These are phyloP conservation scores for Eulemur rufifrons DNA, from an alignment of 2,113 vertebrate genomes.

Conservation along the genomic window DNA sequence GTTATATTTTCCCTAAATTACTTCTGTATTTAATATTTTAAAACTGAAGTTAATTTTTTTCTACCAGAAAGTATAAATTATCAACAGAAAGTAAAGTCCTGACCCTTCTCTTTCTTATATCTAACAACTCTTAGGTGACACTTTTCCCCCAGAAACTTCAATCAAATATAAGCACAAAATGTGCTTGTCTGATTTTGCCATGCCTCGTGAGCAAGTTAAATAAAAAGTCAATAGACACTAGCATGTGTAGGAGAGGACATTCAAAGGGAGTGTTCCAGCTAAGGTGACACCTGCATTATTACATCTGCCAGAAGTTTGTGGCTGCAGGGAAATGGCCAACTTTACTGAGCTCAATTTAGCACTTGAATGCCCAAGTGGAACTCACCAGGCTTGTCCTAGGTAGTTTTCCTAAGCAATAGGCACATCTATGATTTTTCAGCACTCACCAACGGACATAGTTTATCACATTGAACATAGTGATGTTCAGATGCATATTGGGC, in stretches of 20 bases:
- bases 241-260: constrained; percentile 52
- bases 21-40: not conserved
- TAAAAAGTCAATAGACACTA: constrained; percentile 70
- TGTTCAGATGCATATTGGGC: not conserved
- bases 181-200: constrained; percentile 56
- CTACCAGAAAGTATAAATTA: constrained; percentile 33
- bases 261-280: constrained; percentile 60
- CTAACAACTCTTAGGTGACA: constrained; percentile 20
- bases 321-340: constrained; percentile 68
- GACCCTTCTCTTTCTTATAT: not conserved
- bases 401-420: constrained; percentile 63
- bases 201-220: constrained; percentile 70
- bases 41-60: not conserved
- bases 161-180: constrained; percentile 56
- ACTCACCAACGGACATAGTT: constrained; percentile 30
- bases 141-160: not conserved
- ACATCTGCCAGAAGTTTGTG: constrained; percentile 65
- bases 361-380: constrained; percentile 75
- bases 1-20: not conserved
- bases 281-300: constrained; percentile 74
- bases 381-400: constrained; percentile 52
- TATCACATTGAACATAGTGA: constrained; percentile 16
- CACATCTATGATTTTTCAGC: constrained; percentile 55
- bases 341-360: constrained; percentile 79
- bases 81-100: not conserved